Evolutionary conservation across 1,140 invertebrate species (phyloP).

Genomic region (Drosophila sturtevanti): DNA sequence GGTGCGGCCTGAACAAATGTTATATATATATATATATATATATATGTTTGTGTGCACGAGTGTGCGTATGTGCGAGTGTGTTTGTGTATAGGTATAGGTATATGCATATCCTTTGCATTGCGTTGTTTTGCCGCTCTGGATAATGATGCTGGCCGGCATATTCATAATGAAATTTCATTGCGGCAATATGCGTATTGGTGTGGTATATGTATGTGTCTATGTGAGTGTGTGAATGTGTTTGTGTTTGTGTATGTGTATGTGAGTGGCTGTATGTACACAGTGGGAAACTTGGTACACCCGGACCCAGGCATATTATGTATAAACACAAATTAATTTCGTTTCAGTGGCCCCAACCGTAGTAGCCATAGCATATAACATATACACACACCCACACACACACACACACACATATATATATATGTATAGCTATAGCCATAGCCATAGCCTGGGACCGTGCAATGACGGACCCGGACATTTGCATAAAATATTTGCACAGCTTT

Average conservation of each 20-base stretch:
- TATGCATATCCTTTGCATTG: constrained; percentile 75
- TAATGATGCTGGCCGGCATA: constrained; percentile 79
- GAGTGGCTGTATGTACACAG: constrained; percentile 31
- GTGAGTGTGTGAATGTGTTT: constrained; percentile 1
- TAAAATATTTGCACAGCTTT: constrained; percentile 82
- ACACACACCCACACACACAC: background rate
- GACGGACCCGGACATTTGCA: constrained; percentile 77
- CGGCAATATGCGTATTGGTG: constrained; percentile 42
- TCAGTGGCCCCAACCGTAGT: constrained; percentile 77
- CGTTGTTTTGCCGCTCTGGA: constrained; percentile 77
- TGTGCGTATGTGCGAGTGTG: constrained; percentile 6
- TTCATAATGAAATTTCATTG: constrained; percentile 80
- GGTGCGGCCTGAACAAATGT: constrained; percentile 1
- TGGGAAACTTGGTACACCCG: constrained; percentile 47
- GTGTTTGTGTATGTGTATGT: constrained; percentile 42
- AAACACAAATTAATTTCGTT: constrained; percentile 83
- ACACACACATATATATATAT: constrained; percentile 1
- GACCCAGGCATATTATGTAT: constrained; percentile 80
- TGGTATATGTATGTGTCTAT: background rate
- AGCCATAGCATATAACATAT: constrained; percentile 44
- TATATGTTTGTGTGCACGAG: too few relatives aligned
- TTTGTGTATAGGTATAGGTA: constrained; percentile 31
- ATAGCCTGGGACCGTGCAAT: constrained; percentile 56
- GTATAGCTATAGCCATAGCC: constrained; percentile 34
- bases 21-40: too few relatives aligned